Conservation (phyloP, 2,888 invertebrate genomes). For the Platycnemis pennipes region DNA sequence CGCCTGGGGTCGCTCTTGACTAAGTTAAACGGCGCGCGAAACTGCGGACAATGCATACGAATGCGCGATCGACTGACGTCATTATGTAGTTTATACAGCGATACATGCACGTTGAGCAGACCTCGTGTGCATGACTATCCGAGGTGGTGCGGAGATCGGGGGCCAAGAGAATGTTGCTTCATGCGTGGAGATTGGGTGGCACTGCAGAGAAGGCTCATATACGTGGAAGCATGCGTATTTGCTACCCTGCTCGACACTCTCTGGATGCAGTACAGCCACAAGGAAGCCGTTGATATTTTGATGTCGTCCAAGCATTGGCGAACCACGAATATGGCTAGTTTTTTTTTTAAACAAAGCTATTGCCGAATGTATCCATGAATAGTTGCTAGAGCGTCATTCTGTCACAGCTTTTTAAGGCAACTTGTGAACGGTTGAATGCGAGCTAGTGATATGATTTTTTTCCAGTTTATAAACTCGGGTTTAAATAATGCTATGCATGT, state of each 20-base stretch:
- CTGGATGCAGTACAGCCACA: too few relatives aligned
- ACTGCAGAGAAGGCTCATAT: neutral
- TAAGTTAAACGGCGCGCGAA: neutral
- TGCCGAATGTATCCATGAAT: too few relatives aligned
- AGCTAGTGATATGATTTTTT: too few relatives aligned
- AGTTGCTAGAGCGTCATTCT: too few relatives aligned
- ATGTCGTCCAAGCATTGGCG: too few relatives aligned
- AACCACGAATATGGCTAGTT: too few relatives aligned
- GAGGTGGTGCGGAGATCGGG: neutral
- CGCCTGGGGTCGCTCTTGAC: neutral
- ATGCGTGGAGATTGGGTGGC: neutral
- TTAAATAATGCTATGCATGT: too few relatives aligned
- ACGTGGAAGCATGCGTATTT: neutral
- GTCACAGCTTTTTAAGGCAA: too few relatives aligned
- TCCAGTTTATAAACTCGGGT: too few relatives aligned
- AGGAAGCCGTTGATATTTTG: too few relatives aligned
- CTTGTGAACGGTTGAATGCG: too few relatives aligned
- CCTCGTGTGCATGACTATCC: neutral
- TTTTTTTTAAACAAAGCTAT: too few relatives aligned
- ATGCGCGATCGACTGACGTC: neutral
- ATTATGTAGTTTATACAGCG: constrained; percentile 13
- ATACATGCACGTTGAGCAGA: neutral
- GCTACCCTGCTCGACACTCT: neutral
- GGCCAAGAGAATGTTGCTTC: neutral
- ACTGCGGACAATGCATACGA: neutral